Conservation (phyloP, 1,140 invertebrate species). For the Drosophila arizonae region DNA sequence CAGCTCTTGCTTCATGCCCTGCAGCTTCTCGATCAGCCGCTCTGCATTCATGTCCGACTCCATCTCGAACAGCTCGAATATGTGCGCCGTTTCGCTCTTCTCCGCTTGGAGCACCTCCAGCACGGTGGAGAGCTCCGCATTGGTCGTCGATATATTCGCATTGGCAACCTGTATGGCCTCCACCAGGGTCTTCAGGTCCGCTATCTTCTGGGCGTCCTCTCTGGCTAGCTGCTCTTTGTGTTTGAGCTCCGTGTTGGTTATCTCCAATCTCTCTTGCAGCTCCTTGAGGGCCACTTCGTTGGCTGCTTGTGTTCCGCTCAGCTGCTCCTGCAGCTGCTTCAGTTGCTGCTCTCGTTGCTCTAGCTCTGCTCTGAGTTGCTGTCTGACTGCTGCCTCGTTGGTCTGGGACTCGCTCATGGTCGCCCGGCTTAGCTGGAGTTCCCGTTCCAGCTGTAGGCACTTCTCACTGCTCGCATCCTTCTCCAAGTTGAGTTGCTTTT, state of each 20-base stretch:
- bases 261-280: conserved; percentile 61
- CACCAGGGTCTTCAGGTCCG: conserved; percentile 60
- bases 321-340: conserved; percentile 48
- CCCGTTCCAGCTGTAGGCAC: conserved; percentile 49
- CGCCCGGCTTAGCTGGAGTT: conserved; percentile 51
- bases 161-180: conserved; percentile 71
- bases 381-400: conserved; percentile 16
- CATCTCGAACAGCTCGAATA: conserved; percentile 80
- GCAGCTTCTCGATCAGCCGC: conserved; percentile 64
- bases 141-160: conserved; percentile 71
- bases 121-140: conserved; percentile 66
- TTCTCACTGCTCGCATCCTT: conserved; percentile 54
- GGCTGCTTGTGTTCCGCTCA: conserved; percentile 39
- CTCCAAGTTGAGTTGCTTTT: conserved; percentile 52
- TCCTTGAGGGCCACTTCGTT: conserved; percentile 52
- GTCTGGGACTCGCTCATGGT: conserved; percentile 46
- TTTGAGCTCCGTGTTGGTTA: conserved; percentile 56
- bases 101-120: conserved; percentile 71
- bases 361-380: conserved; percentile 42
- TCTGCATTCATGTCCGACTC: conserved; percentile 73
- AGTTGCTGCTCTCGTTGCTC: conserved; percentile 45
- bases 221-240: conserved; percentile 64
- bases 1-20: conserved; percentile 65
- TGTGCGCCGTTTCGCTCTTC: conserved; percentile 73
- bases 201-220: conserved; percentile 72